Percentiles rank a stretch among this genome's conserved stretches.
Evolutionary conservation across 2,797 vertebrate genomes (phyloP).

Genomic region (Eremophila alpestris): DNA sequence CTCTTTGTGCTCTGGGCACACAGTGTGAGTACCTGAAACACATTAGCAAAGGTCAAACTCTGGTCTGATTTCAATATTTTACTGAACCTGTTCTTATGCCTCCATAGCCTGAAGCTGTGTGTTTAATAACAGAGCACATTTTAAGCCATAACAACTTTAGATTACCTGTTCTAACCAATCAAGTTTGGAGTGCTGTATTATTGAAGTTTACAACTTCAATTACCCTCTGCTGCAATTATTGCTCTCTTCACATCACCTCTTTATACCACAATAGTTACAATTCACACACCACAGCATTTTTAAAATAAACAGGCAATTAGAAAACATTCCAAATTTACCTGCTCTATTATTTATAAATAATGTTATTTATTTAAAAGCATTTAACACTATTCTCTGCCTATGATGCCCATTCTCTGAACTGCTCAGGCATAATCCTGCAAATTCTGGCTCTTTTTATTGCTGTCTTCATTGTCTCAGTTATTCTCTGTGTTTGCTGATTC

Average conservation of each 20-base stretch:
- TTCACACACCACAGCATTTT: neutral
- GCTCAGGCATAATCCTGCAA: neutral
- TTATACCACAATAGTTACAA: neutral
- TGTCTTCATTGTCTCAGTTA: neutral
- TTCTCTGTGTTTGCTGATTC: neutral
- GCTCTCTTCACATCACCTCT: neutral
- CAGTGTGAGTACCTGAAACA: neutral
- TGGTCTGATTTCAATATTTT: neutral
- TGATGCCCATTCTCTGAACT: neutral
- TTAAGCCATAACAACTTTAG: neutral
- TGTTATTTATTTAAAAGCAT: neutral
- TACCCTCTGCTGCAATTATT: neutral
- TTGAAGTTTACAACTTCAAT: neutral
- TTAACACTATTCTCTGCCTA: neutral
- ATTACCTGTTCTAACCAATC: neutral
- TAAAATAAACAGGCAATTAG: neutral
- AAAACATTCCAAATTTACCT: neutral
- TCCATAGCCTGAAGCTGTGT: neutral
- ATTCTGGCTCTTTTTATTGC: neutral
- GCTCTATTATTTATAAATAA: neutral
- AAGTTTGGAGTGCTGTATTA: neutral
- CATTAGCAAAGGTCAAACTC: neutral
- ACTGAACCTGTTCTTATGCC: neutral
- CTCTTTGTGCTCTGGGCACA: neutral
- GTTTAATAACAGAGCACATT: neutral